Conservation (phyloP, 37 sponge, comb jelly and placozoan species). For the Ephydatia muelleri region DNA sequence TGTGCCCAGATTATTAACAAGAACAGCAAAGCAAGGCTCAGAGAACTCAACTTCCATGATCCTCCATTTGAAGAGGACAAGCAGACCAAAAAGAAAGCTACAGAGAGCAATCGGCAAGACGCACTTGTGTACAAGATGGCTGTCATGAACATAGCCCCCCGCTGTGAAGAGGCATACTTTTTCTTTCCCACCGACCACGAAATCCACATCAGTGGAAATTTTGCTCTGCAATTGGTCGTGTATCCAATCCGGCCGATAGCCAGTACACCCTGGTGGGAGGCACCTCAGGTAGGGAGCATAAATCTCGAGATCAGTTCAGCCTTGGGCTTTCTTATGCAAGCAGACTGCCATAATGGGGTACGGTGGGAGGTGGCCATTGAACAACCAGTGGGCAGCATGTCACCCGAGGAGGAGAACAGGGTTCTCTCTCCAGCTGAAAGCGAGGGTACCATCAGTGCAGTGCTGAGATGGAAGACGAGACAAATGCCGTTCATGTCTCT, state of each 20-base stretch:
- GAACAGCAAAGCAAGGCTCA: background rate
- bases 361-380: constrained; percentile 11
- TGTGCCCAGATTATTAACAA: constrained; percentile 1
- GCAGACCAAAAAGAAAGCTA: background rate
- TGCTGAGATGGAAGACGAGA: constrained; percentile 42
- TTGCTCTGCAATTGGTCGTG: background rate
- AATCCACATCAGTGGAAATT: background rate
- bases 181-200: constrained; percentile 7
- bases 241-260: background rate
- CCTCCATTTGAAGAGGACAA: background rate
- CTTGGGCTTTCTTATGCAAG: background rate
- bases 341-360: constrained; percentile 18
- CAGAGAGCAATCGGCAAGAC: background rate
- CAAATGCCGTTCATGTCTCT: background rate
- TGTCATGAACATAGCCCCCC: background rate
- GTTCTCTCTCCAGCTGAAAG: background rate
- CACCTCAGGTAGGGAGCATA: background rate
- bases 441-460: constrained; percentile 11
- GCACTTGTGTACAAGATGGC: background rate
- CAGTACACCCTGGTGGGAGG: constrained; percentile 25
- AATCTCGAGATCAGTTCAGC: background rate
- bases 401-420: background rate
- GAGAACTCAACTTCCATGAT: background rate
- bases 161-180: constrained; percentile 13
- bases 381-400: background rate